Conservation (phyloP, 2,113 vertebrate genomes). For the Anolis sagrei region DNA sequence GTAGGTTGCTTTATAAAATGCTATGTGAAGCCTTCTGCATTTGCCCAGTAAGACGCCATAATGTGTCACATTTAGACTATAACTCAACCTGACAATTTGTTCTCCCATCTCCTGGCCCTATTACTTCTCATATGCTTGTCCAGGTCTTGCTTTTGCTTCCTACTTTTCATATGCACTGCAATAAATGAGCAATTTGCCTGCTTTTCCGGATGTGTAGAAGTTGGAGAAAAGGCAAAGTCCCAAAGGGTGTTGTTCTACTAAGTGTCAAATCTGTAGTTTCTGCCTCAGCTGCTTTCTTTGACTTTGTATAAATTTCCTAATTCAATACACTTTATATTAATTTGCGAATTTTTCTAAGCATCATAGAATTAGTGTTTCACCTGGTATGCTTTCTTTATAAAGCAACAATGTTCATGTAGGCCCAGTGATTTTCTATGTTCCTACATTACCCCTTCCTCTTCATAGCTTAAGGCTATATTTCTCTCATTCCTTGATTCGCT, state of each 20-base stretch:
- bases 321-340: background rate
- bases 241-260: background rate
- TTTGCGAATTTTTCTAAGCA: constrained; percentile 35
- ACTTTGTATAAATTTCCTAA: background rate
- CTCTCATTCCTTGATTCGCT: background rate
- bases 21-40: fast-evolving
- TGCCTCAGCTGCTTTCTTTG: constrained; percentile 12
- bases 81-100: background rate
- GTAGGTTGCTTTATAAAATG: background rate
- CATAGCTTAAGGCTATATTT: background rate
- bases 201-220: background rate
- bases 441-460: background rate
- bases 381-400: background rate
- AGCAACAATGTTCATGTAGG: background rate
- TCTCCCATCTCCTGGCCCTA: background rate
- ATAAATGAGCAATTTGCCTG: background rate
- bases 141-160: background rate
- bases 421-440: background rate
- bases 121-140: background rate
- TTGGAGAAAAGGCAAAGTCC: background rate
- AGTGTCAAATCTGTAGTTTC: fast-evolving
- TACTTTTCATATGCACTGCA: background rate
- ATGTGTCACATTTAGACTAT: background rate
- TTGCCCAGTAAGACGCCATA: background rate
- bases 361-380: constrained; percentile 5